These are phyloP conservation scores for Phanerotoma sp. DNA, from an alignment of 2,888 invertebrate species.

Conservation along the genomic window DNA sequence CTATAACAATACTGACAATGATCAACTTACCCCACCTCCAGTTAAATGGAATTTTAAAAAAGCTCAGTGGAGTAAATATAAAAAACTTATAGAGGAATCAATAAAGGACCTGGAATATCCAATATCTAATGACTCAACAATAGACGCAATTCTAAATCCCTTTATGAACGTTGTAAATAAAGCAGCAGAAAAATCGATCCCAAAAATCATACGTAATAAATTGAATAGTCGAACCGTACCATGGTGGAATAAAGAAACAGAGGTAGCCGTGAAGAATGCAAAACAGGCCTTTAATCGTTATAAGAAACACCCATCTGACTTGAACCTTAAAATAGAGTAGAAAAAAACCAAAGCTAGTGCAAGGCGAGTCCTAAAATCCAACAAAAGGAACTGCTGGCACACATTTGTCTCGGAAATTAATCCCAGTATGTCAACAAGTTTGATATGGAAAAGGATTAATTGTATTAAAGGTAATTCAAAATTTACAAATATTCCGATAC, in stretches of 20 bases:
- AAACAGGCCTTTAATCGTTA: not conserved
- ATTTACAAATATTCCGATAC: no score
- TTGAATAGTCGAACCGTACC: slow-evolving; percentile 4
- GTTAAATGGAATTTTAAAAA: slow-evolving; percentile 27
- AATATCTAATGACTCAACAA: not conserved
- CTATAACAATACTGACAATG: not conserved
- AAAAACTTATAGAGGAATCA: not conserved
- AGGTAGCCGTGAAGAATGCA: slow-evolving; percentile 11
- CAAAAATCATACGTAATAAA: not conserved
- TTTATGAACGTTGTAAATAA: not conserved
- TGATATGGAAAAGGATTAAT: slow-evolving; percentile 2
- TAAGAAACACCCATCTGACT: not conserved
- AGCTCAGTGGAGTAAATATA: slow-evolving; percentile 22
- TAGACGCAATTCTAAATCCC: not conserved
- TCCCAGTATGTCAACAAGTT: not conserved
- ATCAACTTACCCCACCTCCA: no score
- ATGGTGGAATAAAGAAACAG: slow-evolving; percentile 29
- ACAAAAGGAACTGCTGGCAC: slow-evolving; percentile 23
- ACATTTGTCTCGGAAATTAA: not conserved
- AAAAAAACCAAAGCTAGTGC: not conserved
- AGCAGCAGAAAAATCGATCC: not conserved
- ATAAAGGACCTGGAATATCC: no score
- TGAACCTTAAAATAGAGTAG: not conserved
- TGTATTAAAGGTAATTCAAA: slow-evolving; percentile 8
- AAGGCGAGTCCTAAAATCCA: not conserved